Evolutionary conservation across 2,113 vertebrate species (phyloP).

Genomic region (Stigmatopora nigra): DNA sequence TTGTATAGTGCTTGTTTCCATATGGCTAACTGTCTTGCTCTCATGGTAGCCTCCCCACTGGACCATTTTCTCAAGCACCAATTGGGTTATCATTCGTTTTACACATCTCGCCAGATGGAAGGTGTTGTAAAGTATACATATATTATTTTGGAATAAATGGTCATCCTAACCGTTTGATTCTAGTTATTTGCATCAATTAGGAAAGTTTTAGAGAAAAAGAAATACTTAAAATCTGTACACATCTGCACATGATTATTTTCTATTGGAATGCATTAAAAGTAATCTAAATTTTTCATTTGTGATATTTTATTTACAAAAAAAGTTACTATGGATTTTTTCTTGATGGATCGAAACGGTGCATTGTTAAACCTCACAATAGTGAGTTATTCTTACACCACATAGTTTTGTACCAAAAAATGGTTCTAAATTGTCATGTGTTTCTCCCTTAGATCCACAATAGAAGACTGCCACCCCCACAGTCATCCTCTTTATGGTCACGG

Average conservation of each 20-base stretch:
- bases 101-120: constrained; percentile 59
- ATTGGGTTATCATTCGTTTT: constrained; percentile 62
- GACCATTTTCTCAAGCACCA: constrained; percentile 63
- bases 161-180: constrained; percentile 47
- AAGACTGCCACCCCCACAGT: constrained; percentile 83
- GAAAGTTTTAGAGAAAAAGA: too few species aligned
- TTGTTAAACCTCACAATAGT: not conserved
- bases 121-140: constrained; percentile 43
- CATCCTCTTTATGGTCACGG: constrained; percentile 96
- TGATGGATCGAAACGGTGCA: too few species aligned
- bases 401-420: not conserved
- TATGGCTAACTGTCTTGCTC: constrained; percentile 82
- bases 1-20: constrained; percentile 84
- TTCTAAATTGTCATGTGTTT: constrained; percentile 11
- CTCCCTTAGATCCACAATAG: constrained; percentile 75
- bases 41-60: constrained; percentile 65
- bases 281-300: too few species aligned
- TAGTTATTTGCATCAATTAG: not conserved
- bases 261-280: too few species aligned
- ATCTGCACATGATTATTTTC: too few species aligned
- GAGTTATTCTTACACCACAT: not conserved
- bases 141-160: constrained; percentile 45
- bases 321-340: too few species aligned
- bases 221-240: too few species aligned
- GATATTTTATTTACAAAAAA: too few species aligned